Base-by-base conservation (phyloP, 2,797 vertebrate species). In the Lateolabrax maculatus region DNA sequence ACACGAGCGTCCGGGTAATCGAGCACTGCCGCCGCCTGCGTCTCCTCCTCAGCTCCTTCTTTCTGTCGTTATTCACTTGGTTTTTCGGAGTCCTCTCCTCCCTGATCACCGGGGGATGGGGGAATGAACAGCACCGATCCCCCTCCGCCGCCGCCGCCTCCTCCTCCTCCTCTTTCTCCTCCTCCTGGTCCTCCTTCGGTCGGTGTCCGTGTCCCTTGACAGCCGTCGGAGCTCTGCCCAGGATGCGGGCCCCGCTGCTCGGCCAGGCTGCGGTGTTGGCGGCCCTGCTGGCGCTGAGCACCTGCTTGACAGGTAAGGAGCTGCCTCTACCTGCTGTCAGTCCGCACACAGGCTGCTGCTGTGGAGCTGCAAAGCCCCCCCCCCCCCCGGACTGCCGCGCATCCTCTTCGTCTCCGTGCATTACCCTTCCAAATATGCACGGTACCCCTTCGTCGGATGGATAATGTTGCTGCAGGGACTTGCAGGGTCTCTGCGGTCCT, bases 171-270 rank as follows among this genome's bases (percentile, higher is more conserved):
- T 55, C 46, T 27, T 51, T 46, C 51, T 71, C 37, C 23, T 55
- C 43, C 58, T 67, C 39, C 73, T 51, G 27, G 27, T 48, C n/a
- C 63, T 64, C n/a, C 73, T 36, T 18, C 52, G 25, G 9, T 56
- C 57, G 61, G 49, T 78, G 64, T 82, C 74, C 55, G 79, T 79
- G 75, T 72, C 82, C 75, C 64, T 74, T 7, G 64, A 76, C 83
- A 67, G 76, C 57, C 71, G 79, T 81, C 56, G 81, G 79, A 80
- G 87, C 81, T 55, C 29, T 79, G 76, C 61, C 86, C 74, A 81
- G 84, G 87, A 92, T 91, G 90, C 68, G 93, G 90, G 84, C 85
- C 89, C 85, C 89, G 76, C 83, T 87, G 77, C 87, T 91, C 79
- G 80, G 79, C 79, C 92, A 78, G 82, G 81, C 83, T 71, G 85